Evolutionary conservation across 2,797 vertebrate genomes (phyloP).

Genomic region (Hirundo rustica): DNA sequence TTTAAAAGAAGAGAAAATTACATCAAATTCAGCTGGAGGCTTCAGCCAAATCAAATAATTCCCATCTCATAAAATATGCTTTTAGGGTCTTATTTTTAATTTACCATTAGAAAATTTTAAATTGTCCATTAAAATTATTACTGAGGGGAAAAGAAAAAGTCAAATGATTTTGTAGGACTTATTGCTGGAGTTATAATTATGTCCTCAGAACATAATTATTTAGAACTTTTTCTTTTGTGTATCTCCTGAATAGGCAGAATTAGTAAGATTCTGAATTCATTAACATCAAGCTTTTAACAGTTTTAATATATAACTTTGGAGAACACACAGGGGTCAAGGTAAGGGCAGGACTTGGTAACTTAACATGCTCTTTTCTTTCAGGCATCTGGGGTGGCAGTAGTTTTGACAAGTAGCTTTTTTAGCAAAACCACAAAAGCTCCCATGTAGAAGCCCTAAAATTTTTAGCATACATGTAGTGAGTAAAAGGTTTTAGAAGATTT

Average conservation of each 20-base stretch:
- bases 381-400: not conserved
- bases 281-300: not conserved
- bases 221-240: not conserved
- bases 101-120: conserved; percentile 14
- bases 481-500: not conserved
- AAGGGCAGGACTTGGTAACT: not conserved
- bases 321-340: not conserved
- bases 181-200: conserved; percentile 16
- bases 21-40: not conserved
- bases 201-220: conserved; percentile 44
- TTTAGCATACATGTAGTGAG: not conserved
- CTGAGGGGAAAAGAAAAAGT: not conserved
- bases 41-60: conserved; percentile 37
- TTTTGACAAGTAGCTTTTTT: not conserved
- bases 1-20: not conserved
- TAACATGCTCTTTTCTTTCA: not conserved
- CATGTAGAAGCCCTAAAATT: not conserved
- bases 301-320: not conserved
- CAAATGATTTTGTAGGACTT: not conserved
- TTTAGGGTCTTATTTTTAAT: conserved; percentile 19
- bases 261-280: conserved; percentile 22
- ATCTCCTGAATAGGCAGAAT: not conserved
- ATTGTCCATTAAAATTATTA: conserved; percentile 4
- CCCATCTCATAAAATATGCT: conserved; percentile 11
- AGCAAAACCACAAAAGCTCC: not conserved